These are phyloP conservation scores for Pristionchus fissidentatus DNA, from an alignment of 2,888 invertebrate species.

Conservation along the genomic window DNA sequence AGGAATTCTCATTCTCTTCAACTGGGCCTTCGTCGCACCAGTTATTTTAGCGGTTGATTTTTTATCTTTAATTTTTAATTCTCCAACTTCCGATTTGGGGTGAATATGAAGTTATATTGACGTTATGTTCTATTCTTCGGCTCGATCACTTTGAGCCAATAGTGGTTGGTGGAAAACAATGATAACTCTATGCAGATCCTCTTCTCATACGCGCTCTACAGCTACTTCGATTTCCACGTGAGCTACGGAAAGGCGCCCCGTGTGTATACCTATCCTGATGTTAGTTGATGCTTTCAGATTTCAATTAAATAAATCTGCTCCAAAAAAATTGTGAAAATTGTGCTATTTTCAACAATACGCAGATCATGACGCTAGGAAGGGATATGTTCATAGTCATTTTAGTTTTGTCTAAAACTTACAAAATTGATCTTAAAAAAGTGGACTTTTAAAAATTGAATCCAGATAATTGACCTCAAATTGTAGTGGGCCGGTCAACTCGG, in stretches of 20 bases:
- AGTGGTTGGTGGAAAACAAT: no score
- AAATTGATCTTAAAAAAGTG: not conserved
- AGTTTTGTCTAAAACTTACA: not conserved
- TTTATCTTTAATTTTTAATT: no score
- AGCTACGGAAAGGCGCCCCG: slow-evolving; percentile 36
- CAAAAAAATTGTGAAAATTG: no score
- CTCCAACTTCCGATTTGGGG: no score
- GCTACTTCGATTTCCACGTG: slow-evolving; percentile 34
- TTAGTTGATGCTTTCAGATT: no score
- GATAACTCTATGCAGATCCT: slow-evolving; percentile 21
- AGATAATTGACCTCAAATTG: not conserved
- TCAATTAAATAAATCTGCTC: no score
- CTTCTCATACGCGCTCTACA: slow-evolving; percentile 25
- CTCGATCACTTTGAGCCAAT: no score
- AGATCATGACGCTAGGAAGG: not conserved
- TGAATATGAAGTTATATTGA: not conserved
- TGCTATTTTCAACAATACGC: no score
- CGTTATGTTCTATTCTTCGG: no score
- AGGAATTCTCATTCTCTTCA: not conserved
- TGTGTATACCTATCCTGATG: slow-evolving; percentile 21
- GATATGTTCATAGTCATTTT: no score
- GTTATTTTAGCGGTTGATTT: slow-evolving; percentile 1
- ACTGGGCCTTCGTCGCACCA: slow-evolving; percentile 35
- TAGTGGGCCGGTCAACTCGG: slow-evolving; percentile 41
- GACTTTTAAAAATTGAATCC: not conserved